Evolutionary conservation across 1,140 invertebrate genomes (phyloP), one percentile per base, ranked within the genome.

Genomic region (Babylonia areolata): DNA sequence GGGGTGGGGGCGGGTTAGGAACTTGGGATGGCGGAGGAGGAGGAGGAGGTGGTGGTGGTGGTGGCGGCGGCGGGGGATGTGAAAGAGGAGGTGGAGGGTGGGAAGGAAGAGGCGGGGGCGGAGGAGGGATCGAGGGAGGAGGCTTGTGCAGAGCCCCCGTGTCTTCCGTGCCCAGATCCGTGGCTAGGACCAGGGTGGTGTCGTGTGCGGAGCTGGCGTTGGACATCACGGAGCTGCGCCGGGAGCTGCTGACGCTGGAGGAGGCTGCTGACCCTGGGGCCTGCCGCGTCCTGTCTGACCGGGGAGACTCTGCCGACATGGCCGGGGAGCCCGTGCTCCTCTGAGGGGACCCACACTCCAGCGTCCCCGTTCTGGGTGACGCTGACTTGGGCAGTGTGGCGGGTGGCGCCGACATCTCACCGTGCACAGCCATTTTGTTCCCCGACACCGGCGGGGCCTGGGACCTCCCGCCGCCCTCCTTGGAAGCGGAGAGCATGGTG

Each of bases 401-500:
- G 88, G 5, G 91, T 83, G 20, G 90, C 85, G 85, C 87, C 91
- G 31, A 86, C 82, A 42, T n/a, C n/a, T n/a, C n/a, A n/a, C n/a
- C n/a, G n/a, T n/a, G n/a, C n/a, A n/a, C n/a, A n/a, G n/a, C n/a
- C n/a, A n/a, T n/a, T n/a, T 85, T 79, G 6, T 85, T 80, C 12
- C 51, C 78, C 33, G 46, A n/a, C 28, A 31, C 42, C 5, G 40
- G 40, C 0, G 33, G 33, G 5, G 42, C 78, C 23, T 77, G 5
- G 0, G 28, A 39, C 28, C 51, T 46, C 28, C 51, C 40, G 37
- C 77, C 15, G 23, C 40, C 42, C 6, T 54, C 71, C 11, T 42
- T 82, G 79, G 84, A 46, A 87, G 91, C 87, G 54, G 91, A 90
- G 46, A 93, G 92, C 28, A 92, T 89, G 31, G 92, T 92, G 1